Percentiles rank a stretch among this genome's conserved stretches.
phyloP scores from a whole-genome alignment of 2,797 vertebrate species.

The Otus scops region DNA sequence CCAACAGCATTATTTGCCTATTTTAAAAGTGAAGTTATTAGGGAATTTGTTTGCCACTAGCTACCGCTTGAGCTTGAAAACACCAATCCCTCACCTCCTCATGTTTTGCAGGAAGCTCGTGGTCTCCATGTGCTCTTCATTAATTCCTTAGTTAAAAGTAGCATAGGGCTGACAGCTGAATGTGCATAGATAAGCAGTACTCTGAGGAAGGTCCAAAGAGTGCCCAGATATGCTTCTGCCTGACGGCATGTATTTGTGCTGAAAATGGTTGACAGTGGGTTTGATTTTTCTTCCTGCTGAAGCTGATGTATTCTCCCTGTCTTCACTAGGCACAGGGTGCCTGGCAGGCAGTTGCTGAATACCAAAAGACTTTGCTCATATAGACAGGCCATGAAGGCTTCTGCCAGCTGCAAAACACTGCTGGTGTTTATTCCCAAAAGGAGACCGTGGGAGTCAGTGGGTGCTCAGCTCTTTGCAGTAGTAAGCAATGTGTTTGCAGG shows the following conservation, averaged over 20 bases:
- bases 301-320: neutral
- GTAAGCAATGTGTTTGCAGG: neutral
- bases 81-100: neutral
- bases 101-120: neutral
- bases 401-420: neutral
- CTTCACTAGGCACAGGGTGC: neutral
- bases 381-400: accelerated
- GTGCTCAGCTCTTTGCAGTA: neutral
- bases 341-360: neutral
- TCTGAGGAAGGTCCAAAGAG: neutral
- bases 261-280: neutral
- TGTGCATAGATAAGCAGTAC: neutral
- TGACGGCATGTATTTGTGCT: neutral
- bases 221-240: neutral
- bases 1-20: neutral
- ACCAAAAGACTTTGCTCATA: neutral
- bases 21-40: neutral
- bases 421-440: neutral
- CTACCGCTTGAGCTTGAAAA: neutral
- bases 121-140: slow-evolving; percentile 2
- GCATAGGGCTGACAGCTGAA: slow-evolving; percentile 6
- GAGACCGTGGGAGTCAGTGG: neutral
- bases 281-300: neutral
- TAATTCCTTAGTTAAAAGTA: slow-evolving; percentile 50
- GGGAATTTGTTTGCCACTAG: neutral